Percentiles rank a stretch among this genome's conserved stretches.
phyloP scores from a whole-genome alignment of 2,113 vertebrate species.

The Rhinichthys klamathensis region DNA sequence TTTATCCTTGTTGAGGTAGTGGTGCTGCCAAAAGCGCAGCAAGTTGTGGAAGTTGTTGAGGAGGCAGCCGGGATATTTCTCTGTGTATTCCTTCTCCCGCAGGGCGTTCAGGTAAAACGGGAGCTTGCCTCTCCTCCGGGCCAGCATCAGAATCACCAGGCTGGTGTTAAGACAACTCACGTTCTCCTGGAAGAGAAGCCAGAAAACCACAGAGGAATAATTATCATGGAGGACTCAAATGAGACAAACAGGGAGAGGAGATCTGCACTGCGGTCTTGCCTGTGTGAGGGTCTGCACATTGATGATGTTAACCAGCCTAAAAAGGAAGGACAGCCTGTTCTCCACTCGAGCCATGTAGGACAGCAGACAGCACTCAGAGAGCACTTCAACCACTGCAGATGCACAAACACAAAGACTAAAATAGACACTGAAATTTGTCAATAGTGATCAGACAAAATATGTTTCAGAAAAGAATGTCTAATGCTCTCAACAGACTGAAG shows the following conservation, averaged over 20 bases:
- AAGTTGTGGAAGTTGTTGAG: conserved; percentile 98
- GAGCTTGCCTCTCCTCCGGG: conserved; percentile 83
- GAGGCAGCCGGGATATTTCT: conserved; percentile 90
- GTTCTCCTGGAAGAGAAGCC: conserved; percentile 81
- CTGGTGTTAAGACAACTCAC: conserved; percentile 92
- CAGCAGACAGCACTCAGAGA: conserved; percentile 93
- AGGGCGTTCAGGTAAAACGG: conserved; percentile 84
- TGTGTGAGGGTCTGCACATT: conserved; percentile 98
- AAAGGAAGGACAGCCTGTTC: conserved; percentile 94
- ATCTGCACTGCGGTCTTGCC: conserved; percentile 69
- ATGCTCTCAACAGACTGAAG: neutral
- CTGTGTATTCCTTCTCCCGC: conserved; percentile 84
- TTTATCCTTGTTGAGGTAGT: conserved; percentile 99
- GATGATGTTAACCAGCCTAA: conserved; percentile 97
- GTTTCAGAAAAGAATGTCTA: neutral
- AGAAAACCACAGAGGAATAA: conserved; percentile 83
- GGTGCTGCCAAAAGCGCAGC: conserved; percentile 95
- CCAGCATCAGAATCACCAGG: conserved; percentile 89
- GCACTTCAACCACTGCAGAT: conserved; percentile 87
- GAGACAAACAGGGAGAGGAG: neutral
- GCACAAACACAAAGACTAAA: conserved; percentile 10
- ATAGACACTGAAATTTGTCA: neutral
- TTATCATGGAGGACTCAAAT: conserved; percentile 72
- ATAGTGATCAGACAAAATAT: neutral
- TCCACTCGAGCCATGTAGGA: conserved; percentile 96